Conservation (phyloP, 2,113 vertebrate genomes). For the Misgurnus mizolepis region DNA sequence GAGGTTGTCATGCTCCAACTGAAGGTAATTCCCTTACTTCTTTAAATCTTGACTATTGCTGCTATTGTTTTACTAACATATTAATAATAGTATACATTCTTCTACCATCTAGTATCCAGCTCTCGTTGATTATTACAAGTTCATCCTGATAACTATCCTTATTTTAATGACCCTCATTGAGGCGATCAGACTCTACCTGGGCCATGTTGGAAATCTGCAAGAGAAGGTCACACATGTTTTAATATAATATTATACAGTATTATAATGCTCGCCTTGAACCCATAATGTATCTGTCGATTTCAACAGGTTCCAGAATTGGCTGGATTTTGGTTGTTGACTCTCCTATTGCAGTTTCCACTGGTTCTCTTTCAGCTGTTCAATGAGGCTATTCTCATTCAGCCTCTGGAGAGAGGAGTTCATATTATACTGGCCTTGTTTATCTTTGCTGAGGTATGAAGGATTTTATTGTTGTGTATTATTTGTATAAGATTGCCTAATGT, state of each 20-base stretch:
- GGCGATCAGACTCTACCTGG: conserved; percentile 88
- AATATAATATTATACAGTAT: neutral
- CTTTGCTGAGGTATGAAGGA: conserved; percentile 75
- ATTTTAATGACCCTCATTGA: conserved; percentile 88
- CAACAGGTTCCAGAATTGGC: conserved; percentile 91
- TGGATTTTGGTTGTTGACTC: conserved; percentile 93
- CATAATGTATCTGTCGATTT: neutral
- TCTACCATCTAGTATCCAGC: conserved; percentile 76
- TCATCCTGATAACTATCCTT: conserved; percentile 90
- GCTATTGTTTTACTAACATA: neutral
- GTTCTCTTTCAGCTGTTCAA: conserved; percentile 91
- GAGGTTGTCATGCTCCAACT: conserved; percentile 82
- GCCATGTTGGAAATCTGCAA: conserved; percentile 90
- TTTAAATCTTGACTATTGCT: neutral
- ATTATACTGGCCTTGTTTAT: conserved; percentile 85
- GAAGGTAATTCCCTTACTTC: conserved; percentile 76
- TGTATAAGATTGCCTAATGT: neutral
- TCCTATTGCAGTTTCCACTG: conserved; percentile 87
- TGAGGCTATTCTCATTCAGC: conserved; percentile 82
- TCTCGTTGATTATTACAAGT: conserved; percentile 92
- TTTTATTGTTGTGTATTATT: neutral
- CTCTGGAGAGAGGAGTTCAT: conserved; percentile 85
- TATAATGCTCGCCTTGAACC: neutral
- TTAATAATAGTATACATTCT: neutral
- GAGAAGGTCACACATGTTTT: conserved; percentile 80